phyloP scores from a whole-genome alignment of 2,797 vertebrate species.

The Tarsius wallacei region DNA sequence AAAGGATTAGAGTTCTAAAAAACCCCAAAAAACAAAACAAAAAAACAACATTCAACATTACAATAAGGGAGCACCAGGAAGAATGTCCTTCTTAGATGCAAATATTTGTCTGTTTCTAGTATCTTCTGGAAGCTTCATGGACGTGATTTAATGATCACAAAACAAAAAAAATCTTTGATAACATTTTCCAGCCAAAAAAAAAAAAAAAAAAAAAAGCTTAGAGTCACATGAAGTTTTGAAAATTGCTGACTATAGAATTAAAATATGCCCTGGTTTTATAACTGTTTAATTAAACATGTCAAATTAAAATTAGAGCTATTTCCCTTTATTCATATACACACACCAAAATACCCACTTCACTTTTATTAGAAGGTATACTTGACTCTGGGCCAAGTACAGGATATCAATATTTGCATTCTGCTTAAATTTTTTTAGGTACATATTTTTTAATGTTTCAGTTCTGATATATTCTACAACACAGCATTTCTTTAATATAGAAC shows the following conservation, averaged over 20 bases:
- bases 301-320: conserved; percentile 58
- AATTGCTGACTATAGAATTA: conserved; percentile 36
- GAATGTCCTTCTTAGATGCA: neutral
- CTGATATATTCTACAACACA: conserved; percentile 32
- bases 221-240: conserved; percentile 27
- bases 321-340: conserved; percentile 48
- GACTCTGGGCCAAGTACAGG: neutral
- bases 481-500: conserved; percentile 47
- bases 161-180: conserved; percentile 37
- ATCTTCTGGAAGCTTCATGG: conserved; percentile 23
- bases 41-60: neutral
- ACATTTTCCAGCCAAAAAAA: conserved; percentile 35
- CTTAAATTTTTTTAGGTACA: neutral
- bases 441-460: conserved; percentile 64
- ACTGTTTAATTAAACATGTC: neutral
- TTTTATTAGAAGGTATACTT: conserved; percentile 62
- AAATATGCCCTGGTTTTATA: conserved; percentile 30
- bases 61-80: neutral
- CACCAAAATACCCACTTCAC: neutral
- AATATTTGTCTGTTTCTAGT: neutral
- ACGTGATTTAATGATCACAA: neutral
- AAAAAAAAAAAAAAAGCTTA: neutral
- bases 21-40: neutral
- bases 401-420: conserved; percentile 54
- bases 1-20: neutral